phyloP scores from a whole-genome alignment of 2,888 invertebrate genomes.

The Scaptomyza reducta region DNA sequence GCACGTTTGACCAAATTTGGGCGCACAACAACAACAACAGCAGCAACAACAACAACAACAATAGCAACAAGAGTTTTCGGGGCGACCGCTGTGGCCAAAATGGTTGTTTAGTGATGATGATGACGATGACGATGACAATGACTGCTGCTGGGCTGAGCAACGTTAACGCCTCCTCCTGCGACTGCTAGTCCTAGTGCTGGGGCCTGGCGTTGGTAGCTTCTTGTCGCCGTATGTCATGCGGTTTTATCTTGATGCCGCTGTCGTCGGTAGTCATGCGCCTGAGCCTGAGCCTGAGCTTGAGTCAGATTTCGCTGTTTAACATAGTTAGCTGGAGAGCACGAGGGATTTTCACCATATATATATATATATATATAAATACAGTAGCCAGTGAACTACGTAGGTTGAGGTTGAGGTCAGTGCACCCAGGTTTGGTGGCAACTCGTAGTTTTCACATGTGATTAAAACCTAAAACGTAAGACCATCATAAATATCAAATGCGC shows the following conservation, averaged over 20 bases:
- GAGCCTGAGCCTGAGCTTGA: slow-evolving; percentile 34
- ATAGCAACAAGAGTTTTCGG: slow-evolving; percentile 17
- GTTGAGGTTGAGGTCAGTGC: slow-evolving; percentile 75
- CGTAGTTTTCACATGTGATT: slow-evolving; percentile 64
- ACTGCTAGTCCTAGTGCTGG: slow-evolving; percentile 20
- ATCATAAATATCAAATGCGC: slow-evolving; percentile 76
- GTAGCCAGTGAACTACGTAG: slow-evolving; percentile 61
- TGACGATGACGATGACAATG: slow-evolving; percentile 57
- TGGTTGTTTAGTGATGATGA: slow-evolving; percentile 43
- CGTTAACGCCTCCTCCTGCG: slow-evolving; percentile 16
- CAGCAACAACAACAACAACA: too few species aligned
- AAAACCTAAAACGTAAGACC: slow-evolving; percentile 67
- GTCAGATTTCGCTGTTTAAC: slow-evolving; percentile 76
- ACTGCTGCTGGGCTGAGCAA: slow-evolving; percentile 39
- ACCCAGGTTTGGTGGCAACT: slow-evolving; percentile 37
- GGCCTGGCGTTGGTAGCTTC: slow-evolving; percentile 67
- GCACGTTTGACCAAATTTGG: slow-evolving; percentile 79
- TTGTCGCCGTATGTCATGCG: slow-evolving; percentile 78
- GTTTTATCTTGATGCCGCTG: slow-evolving; percentile 74
- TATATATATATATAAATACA: slow-evolving; percentile 31
- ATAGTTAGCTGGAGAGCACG: slow-evolving; percentile 64
- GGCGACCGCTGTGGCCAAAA: slow-evolving; percentile 53
- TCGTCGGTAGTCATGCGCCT: slow-evolving; percentile 71
- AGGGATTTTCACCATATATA: slow-evolving; percentile 63
- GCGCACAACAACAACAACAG: slow-evolving; percentile 36